Conservation (phyloP, 2,797 vertebrate genomes). For the Strix occidentalis region DNA sequence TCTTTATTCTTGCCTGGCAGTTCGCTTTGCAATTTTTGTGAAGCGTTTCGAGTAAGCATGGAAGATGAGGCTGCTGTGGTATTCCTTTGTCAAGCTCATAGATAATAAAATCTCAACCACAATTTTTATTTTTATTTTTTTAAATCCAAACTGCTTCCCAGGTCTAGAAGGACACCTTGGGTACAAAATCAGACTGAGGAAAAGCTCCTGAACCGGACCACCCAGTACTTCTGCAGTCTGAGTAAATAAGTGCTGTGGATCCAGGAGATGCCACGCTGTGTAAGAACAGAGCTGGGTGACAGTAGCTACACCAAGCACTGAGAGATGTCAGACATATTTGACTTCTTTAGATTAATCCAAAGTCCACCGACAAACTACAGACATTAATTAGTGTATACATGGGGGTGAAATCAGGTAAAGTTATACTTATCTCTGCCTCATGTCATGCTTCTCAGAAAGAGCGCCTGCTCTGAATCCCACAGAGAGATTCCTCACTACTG, state of each 20-base stretch:
- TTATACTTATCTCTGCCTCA: not conserved
- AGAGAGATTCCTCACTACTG: not conserved
- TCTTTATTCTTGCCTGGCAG: not conserved
- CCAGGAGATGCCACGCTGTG: not conserved
- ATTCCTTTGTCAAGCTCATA: not conserved
- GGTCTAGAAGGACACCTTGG: not conserved
- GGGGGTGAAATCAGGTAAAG: not conserved
- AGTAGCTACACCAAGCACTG: not conserved
- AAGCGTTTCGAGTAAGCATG: not conserved
- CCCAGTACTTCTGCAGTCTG: not conserved
- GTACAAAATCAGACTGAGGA: not conserved
- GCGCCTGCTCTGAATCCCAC: not conserved
- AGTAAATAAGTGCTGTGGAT: not conserved
- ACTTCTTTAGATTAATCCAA: not conserved
- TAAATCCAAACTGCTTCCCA: not conserved
- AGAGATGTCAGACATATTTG: not conserved
- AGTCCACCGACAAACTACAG: not conserved
- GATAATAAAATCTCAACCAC: not conserved
- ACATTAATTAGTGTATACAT: rapidly evolving
- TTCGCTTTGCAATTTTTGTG: not conserved
- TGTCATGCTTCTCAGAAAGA: not conserved
- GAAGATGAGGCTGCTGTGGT: rapidly evolving
- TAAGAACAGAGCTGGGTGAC: not conserved
- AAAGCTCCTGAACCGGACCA: not conserved
- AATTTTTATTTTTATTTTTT: not conserved